Percentiles rank a stretch among this genome's conserved stretches.
phyloP scores from a whole-genome alignment of 1,140 invertebrate species.

The Catajapyx aquilonaris region DNA sequence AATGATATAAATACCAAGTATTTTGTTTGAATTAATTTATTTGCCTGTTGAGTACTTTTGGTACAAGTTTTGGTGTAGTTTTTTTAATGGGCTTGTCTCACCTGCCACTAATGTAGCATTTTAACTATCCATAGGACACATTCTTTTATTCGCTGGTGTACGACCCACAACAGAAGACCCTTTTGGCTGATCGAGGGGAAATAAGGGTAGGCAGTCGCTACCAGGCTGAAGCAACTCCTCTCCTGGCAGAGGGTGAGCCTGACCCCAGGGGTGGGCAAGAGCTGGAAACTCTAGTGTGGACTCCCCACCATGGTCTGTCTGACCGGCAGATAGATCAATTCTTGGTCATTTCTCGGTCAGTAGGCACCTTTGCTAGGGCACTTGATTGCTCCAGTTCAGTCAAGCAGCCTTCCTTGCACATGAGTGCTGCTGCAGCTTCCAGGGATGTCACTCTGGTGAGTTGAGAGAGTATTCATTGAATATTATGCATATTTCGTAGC shows the following conservation, averaged over 20 bases:
- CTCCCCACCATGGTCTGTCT: constrained; percentile 65
- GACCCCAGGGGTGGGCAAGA: constrained; percentile 55
- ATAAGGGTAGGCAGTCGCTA: constrained; percentile 83
- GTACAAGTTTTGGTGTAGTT: too few relatives aligned
- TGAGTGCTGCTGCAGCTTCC: constrained; percentile 95
- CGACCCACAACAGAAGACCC: constrained; percentile 94
- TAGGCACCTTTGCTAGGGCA: constrained; percentile 95
- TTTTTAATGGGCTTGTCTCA: too few relatives aligned
- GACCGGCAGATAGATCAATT: constrained; percentile 98
- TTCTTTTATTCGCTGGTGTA: constrained; percentile 99
- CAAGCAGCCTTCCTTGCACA: constrained; percentile 93
- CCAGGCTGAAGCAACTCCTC: constrained; percentile 71
- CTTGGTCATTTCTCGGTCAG: constrained; percentile 85
- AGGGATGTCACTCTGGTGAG: constrained; percentile 87
- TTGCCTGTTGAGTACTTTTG: too few relatives aligned
- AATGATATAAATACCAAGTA: too few relatives aligned
- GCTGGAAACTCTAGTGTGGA: constrained; percentile 84
- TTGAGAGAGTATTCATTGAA: constrained; percentile 6
- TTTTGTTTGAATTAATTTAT: too few relatives aligned
- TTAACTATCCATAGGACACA: too few relatives aligned
- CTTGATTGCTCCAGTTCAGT: constrained; percentile 94
- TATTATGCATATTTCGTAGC: constrained; percentile 2
- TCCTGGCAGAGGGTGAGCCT: constrained; percentile 51
- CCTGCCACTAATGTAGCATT: too few relatives aligned
- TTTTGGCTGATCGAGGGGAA: constrained; percentile 95